A percentile compares a stretch with the other conserved stretches of the same genome.
Conservation (phyloP, 1,140 invertebrate genomes). For the Micrasema longulum region DNA sequence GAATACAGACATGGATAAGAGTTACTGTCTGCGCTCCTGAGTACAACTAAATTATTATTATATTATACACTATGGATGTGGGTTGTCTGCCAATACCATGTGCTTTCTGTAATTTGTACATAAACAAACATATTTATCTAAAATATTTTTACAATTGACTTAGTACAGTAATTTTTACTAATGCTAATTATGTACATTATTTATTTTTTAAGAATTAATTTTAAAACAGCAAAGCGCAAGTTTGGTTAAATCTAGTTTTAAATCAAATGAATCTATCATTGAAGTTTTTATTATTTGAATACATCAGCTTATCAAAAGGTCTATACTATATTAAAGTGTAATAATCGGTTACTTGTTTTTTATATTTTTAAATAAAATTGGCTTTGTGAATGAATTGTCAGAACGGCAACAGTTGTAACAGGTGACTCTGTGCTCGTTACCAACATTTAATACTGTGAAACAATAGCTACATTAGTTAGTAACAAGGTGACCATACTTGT, state of each 20-base stretch:
- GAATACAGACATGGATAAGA: background rate
- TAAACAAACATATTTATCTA: conserved; percentile 38
- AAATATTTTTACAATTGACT: conserved; percentile 50
- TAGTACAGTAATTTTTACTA: conserved; percentile 50
- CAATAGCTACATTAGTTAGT: no score
- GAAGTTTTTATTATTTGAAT: conserved; percentile 33
- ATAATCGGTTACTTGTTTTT: conserved; percentile 25
- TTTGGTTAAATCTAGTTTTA: conserved; percentile 31
- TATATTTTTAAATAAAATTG: background rate
- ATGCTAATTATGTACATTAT: conserved; percentile 47
- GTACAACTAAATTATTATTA: background rate
- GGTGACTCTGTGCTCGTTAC: no score
- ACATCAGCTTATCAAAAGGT: conserved; percentile 13
- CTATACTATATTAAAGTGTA: conserved; percentile 17
- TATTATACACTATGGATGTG: background rate
- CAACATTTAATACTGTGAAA: no score
- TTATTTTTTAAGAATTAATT: conserved; percentile 50
- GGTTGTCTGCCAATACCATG: conserved; percentile 18
- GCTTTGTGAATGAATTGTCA: conserved; percentile 7
- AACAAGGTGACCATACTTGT: no score
- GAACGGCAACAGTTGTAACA: no score
- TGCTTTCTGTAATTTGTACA: conserved; percentile 21
- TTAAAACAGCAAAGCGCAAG: conserved; percentile 35
- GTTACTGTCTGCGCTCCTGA: background rate
- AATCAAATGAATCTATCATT: conserved; percentile 23